A percentile compares a stretch with the other conserved stretches of the same genome.
Conservation (phyloP, 2,113 vertebrate species). For the Halcyon senegalensis region DNA sequence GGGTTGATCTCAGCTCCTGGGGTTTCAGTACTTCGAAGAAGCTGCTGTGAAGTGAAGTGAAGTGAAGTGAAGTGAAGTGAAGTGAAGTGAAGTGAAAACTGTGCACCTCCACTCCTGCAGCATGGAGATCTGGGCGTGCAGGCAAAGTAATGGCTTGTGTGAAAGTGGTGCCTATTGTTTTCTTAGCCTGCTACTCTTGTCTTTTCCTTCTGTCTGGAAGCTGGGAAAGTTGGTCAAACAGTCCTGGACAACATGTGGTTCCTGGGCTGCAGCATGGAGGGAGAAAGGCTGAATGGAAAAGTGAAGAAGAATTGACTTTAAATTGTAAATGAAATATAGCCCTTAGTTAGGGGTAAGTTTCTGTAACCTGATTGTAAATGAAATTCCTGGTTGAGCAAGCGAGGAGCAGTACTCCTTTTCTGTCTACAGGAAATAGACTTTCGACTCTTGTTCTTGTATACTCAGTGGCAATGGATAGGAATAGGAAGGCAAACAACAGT, state of each 20-base stretch:
- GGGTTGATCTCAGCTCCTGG: background rate
- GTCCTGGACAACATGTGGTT: background rate
- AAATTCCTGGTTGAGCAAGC: background rate
- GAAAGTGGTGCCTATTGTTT: background rate
- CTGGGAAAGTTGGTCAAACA: background rate
- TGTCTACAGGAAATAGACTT: background rate
- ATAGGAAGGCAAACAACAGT: background rate
- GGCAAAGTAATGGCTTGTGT: background rate
- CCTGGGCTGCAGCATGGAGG: background rate
- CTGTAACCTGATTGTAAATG: background rate
- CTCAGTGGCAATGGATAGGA: background rate
- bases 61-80: background rate
- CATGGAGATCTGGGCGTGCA: background rate
- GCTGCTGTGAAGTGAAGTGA: background rate
- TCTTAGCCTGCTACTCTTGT: rapidly evolving
- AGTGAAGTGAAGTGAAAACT: background rate
- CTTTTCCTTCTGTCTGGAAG: background rate
- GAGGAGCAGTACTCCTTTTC: rapidly evolving
- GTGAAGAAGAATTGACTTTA: background rate
- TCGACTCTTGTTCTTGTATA: background rate
- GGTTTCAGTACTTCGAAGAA: background rate
- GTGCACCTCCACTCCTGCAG: background rate
- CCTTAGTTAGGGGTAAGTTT: background rate
- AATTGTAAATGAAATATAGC: background rate
- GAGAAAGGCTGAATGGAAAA: background rate